Base-by-base conservation (phyloP, 1,140 invertebrate species). In the Bactericera cockerelli region DNA sequence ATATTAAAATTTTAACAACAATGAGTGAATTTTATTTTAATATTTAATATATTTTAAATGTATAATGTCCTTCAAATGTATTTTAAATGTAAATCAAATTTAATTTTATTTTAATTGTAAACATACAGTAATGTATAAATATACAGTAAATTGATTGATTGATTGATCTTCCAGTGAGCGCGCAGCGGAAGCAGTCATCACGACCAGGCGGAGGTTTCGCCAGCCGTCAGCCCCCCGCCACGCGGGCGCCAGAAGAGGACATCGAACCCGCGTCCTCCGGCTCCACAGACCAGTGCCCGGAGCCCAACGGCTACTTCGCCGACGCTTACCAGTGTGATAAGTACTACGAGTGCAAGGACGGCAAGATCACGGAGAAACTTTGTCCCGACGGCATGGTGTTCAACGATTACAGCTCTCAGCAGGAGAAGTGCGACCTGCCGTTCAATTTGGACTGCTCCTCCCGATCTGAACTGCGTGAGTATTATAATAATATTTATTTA, bases 341-440 rank as follows among this genome's bases (percentile, higher is more conserved):
- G 70, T 94, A 92, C 68, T 89, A 91, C 70, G 82, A 83, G 58
- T 93, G 90, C 72, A 74, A 74, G 3, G 68, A 76, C 74, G 82
- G 66, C 76, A 82, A 63, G 79, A 77, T 83, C 38, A 84, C 77
- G 1, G 85, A 86, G 63, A 86, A 87, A 67, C 73, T 91, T 0
- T 93, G 89, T 65, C 84, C 87, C 0, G 89, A 93, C 68, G 90
- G 90, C n/a, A 82, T 91, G 72, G 89, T 93, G 13, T 93, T 93
- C 73, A 89, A 93, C 64, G 87, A 92, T 69, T 89, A 82, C 71
- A 83, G 81, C 61, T 76, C 82, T 1, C 76, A 81, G 59, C 81
- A 87, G 59, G 89, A 90, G 70, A 90, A 91, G 67, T 93, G 89
- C 67, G 89, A 93, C 68, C 73, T 90, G 61, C 87, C 87, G 0